These are phyloP conservation scores for Andricus grossulariae DNA, from an alignment of 1,140 invertebrate species.

Conservation along the genomic window DNA sequence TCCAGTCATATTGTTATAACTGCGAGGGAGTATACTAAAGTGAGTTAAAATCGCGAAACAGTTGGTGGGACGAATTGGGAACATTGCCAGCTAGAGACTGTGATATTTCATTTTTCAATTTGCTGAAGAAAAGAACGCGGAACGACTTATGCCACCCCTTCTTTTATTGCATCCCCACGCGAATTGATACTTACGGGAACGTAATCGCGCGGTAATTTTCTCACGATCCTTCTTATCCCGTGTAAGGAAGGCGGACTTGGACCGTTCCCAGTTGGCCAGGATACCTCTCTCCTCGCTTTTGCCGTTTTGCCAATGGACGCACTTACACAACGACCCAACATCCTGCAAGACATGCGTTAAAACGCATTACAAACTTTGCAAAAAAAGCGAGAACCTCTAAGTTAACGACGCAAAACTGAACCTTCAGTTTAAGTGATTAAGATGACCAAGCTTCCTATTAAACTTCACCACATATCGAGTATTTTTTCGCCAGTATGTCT, in stretches of 20 bases:
- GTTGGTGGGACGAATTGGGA: constrained; percentile 57
- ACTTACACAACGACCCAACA: constrained; percentile 40
- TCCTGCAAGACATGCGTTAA: constrained; percentile 38
- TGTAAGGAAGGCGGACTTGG: constrained; percentile 62
- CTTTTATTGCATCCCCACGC: constrained; percentile 2
- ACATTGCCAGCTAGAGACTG: constrained; percentile 55
- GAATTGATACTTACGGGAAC: constrained; percentile 47
- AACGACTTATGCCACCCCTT: constrained; percentile 10
- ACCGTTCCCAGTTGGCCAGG: constrained; percentile 67
- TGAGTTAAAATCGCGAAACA: constrained; percentile 36
- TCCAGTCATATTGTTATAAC: no score
- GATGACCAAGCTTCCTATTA: not conserved
- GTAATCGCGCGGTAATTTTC: constrained; percentile 70
- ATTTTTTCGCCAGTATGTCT: not conserved
- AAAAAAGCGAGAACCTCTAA: not conserved
- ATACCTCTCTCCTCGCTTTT: constrained; percentile 52
- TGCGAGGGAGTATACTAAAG: no score
- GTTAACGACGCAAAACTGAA: constrained; percentile 8
- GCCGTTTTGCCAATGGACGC: constrained; percentile 54
- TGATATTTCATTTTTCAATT: constrained; percentile 62
- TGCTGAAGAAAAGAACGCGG: constrained; percentile 37
- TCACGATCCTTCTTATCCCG: constrained; percentile 65
- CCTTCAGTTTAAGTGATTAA: not conserved
- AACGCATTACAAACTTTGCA: constrained; percentile 18
- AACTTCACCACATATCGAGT: not conserved